Percentiles rank a stretch among this genome's conserved stretches.
Conservation (phyloP, 1,140 invertebrate species). For the Phymorhynchus buccinoides region DNA sequence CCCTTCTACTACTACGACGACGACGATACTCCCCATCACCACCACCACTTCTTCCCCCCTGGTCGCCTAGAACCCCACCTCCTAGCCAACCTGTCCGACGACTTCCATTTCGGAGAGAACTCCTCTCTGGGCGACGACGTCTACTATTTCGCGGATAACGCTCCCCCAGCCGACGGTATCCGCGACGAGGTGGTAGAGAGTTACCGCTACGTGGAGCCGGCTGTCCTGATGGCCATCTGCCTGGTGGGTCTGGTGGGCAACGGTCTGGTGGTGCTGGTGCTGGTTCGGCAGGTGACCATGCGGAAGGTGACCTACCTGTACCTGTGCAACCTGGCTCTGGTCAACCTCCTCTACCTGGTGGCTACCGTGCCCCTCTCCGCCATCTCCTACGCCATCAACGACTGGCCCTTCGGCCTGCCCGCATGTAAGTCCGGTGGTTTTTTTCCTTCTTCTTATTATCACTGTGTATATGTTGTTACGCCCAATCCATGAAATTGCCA, state of each 20-base stretch:
- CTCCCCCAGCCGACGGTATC: neutral
- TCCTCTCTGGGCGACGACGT: neutral
- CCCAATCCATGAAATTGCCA: no score
- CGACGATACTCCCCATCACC: no score
- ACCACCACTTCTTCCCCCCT: neutral
- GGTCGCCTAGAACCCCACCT: neutral
- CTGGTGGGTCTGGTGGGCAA: slow-evolving; percentile 90
- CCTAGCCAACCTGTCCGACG: neutral
- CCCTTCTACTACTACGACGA: no score
- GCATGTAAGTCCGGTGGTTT: slow-evolving; percentile 84
- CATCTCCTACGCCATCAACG: slow-evolving; percentile 44
- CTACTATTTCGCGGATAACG: neutral
- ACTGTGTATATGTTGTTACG: no score
- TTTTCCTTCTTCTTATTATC: no score
- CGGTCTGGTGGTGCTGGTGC: slow-evolving; percentile 83
- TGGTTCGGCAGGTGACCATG: slow-evolving; percentile 90
- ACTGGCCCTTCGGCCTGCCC: slow-evolving; percentile 89
- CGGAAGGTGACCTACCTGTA: slow-evolving; percentile 91
- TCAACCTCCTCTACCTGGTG: slow-evolving; percentile 93
- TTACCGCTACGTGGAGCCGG: slow-evolving; percentile 77
- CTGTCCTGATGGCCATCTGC: slow-evolving; percentile 89
- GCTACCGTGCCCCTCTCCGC: slow-evolving; percentile 85
- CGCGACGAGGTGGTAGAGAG: neutral
- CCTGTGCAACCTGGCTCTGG: slow-evolving; percentile 86
- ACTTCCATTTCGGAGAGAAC: neutral